phyloP scores from a whole-genome alignment of 2,888 invertebrate species.

The Allacma fusca region DNA sequence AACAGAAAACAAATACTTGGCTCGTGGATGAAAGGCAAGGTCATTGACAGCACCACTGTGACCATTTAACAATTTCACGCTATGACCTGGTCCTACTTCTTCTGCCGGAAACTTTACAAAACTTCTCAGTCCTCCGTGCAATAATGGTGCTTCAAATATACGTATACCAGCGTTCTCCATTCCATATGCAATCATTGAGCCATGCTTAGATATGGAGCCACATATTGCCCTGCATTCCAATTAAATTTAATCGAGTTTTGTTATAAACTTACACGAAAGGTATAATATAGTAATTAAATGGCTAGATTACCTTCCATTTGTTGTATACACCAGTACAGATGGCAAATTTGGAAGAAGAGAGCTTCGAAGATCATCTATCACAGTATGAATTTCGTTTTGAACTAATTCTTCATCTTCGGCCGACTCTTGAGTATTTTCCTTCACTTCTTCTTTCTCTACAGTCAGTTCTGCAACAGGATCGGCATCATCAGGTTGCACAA shows the following conservation, averaged over 20 bases:
- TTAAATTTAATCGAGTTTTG: too few species aligned
- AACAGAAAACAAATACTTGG: constrained; percentile 70
- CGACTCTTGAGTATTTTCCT: not conserved
- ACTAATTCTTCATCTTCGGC: constrained; percentile 1
- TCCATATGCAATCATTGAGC: constrained; percentile 54
- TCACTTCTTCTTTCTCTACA: constrained; percentile 6
- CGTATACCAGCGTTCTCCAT: constrained; percentile 50
- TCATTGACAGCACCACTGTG: constrained; percentile 57
- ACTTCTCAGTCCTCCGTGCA: constrained; percentile 38
- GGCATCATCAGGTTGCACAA: constrained; percentile 30
- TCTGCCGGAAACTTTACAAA: constrained; percentile 35
- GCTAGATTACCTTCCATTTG: constrained; percentile 52
- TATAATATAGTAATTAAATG: too few species aligned
- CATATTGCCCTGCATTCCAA: constrained; percentile 48
- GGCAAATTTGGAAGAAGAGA: constrained; percentile 54
- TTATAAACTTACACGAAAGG: too few species aligned
- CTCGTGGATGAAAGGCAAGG: constrained; percentile 58
- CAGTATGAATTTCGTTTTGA: constrained; percentile 28
- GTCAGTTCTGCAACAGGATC: constrained; percentile 19
- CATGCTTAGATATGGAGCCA: constrained; percentile 54
- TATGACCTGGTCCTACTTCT: constrained; percentile 34
- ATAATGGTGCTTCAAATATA: constrained; percentile 47
- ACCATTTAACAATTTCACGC: constrained; percentile 49
- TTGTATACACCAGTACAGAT: constrained; percentile 50
- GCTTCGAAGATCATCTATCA: constrained; percentile 44